These are phyloP conservation scores for Cinara cedri DNA, from an alignment of 2,888 invertebrate genomes.

Conservation along the genomic window DNA sequence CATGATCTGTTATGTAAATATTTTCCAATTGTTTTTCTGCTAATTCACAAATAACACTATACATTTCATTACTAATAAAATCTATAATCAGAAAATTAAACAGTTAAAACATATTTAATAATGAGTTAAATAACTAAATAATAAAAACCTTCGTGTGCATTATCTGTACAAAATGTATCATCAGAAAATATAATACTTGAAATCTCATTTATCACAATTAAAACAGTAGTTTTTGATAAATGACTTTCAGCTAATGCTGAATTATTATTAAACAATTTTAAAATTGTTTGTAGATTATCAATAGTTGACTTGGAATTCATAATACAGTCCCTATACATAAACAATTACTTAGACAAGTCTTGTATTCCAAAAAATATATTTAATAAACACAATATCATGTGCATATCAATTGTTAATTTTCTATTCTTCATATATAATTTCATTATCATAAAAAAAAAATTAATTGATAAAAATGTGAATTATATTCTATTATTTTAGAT, in stretches of 20 bases:
- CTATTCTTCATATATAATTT: too few relatives aligned
- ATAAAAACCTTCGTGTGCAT: constrained; percentile 20
- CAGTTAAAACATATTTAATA: background rate
- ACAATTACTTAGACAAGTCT: background rate
- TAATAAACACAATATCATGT: too few relatives aligned
- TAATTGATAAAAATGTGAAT: too few relatives aligned
- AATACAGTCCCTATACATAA: constrained; percentile 28
- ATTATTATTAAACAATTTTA: constrained; percentile 43
- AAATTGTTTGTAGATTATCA: constrained; percentile 29
- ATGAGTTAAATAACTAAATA: background rate
- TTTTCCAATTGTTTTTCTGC: constrained; percentile 36
- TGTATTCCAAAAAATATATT: too few relatives aligned
- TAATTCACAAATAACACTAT: constrained; percentile 32
- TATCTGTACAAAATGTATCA: background rate
- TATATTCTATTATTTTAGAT: too few relatives aligned
- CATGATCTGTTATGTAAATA: constrained; percentile 28
- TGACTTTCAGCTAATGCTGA: constrained; percentile 1
- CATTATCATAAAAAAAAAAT: too few relatives aligned
- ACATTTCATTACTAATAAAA: constrained; percentile 33
- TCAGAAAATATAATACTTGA: constrained; percentile 27
- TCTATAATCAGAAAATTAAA: background rate
- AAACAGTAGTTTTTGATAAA: constrained; percentile 39
- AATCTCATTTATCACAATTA: constrained; percentile 47
- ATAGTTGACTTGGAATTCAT: background rate
- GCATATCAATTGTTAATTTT: too few relatives aligned